A percentile compares a stretch with the other conserved stretches of the same genome.
phyloP scores from a whole-genome alignment of 1,140 invertebrate genomes.

The Heliconius congener region DNA sequence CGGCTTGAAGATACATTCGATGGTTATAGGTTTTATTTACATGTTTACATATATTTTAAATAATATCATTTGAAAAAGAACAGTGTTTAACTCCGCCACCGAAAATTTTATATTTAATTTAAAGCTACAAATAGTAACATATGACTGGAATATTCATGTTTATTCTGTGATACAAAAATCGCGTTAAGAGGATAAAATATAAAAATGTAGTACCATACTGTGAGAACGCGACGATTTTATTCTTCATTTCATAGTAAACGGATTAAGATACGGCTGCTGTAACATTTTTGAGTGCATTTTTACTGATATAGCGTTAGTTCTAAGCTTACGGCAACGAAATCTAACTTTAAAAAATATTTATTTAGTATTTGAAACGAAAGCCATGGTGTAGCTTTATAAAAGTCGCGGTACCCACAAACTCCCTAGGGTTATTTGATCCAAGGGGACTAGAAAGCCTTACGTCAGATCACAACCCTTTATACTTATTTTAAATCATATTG shows the following conservation, averaged over 20 bases:
- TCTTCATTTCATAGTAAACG: neutral
- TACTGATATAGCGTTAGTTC: too few species aligned
- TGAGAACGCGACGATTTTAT: neutral
- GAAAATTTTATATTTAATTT: neutral
- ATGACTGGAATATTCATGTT: too few species aligned
- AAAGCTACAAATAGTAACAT: too few species aligned
- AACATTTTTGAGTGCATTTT: too few species aligned
- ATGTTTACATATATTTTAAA: too few species aligned
- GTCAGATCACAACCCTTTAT: slow-evolving; percentile 9
- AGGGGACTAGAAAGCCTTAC: slow-evolving; percentile 3
- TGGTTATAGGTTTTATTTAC: too few species aligned
- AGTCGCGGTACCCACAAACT: neutral
- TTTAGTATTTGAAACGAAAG: neutral
- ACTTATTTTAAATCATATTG: neutral
- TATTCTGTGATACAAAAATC: too few species aligned
- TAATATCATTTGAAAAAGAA: neutral
- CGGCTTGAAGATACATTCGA: too few species aligned
- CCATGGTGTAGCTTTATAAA: neutral
- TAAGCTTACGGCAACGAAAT: too few species aligned
- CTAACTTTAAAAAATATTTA: neutral
- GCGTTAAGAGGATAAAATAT: too few species aligned
- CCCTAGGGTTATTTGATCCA: neutral
- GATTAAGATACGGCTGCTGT: neutral
- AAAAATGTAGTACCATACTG: neutral
- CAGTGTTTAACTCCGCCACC: neutral